These are phyloP conservation scores for Leptoteleia sp. DNA, from an alignment of 1,140 invertebrate species.

Conservation along the genomic window DNA sequence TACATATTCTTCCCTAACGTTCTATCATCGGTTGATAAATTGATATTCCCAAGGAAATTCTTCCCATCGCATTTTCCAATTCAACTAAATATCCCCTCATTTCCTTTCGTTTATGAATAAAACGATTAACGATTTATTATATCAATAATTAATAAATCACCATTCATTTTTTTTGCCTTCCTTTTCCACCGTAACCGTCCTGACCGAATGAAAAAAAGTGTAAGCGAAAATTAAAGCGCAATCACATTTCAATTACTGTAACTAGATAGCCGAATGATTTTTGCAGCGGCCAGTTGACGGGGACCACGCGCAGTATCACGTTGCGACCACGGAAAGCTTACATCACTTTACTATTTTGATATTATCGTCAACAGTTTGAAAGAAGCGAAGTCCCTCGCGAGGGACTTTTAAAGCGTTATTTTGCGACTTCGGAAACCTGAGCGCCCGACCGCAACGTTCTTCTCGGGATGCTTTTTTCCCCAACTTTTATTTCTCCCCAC, in stretches of 20 bases:
- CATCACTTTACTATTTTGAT: conserved; percentile 50
- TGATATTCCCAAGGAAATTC: too few species aligned
- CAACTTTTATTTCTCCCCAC: conserved; percentile 1
- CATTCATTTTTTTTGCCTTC: too few species aligned
- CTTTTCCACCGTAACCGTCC: too few species aligned
- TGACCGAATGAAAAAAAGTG: conserved; percentile 8
- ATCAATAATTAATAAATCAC: too few species aligned
- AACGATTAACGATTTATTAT: too few species aligned
- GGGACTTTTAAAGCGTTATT: conserved; percentile 44
- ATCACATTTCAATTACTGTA: conserved; percentile 46
- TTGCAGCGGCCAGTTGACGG: neutral
- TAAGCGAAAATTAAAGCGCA: conserved; percentile 23
- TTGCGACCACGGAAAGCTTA: conserved; percentile 65
- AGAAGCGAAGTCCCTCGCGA: conserved; percentile 22
- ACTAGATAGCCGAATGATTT: conserved; percentile 33
- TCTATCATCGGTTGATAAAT: too few species aligned
- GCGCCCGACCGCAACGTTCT: conserved; percentile 43
- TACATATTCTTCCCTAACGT: too few species aligned
- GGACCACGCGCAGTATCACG: conserved; percentile 59
- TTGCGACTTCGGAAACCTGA: conserved; percentile 45
- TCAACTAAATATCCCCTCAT: too few species aligned
- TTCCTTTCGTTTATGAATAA: too few species aligned
- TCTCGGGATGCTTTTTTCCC: conserved; percentile 21
- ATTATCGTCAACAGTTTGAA: conserved; percentile 20
- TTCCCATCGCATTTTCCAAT: too few species aligned